Base-by-base conservation (phyloP, 2,888 invertebrate species). In the Diarsia brunnea region DNA sequence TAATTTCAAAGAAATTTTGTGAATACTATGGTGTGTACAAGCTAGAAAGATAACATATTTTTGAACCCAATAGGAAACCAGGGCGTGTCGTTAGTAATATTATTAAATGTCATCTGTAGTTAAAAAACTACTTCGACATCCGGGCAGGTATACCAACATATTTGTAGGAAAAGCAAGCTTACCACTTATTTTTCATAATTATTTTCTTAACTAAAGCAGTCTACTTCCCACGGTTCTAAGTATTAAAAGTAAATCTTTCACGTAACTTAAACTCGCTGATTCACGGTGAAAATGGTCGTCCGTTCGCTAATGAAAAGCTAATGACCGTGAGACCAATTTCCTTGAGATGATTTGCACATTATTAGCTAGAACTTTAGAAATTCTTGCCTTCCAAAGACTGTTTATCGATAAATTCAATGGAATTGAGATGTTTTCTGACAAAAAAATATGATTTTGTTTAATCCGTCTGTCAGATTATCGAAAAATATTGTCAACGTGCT, bases 261-360 rank as follows among this genome's bases (percentile, higher is more conserved):
- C 31, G 14, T 8, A 55, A 43, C 16, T 70, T 10, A 68, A 80
- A 24, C 53, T 21, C 16, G 81, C 84, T 55, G 68, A 73, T 24
- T 81, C 81, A 81, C n/a, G 81, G 19, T 19, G 63, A 60, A 53
- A 67, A 80, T 84, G 81, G 19, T 11, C 53, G 84, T 24, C 51
- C 27, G 21, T 12, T 53, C 38, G 16, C 16, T 67, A 67, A 72
- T 80, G 63, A 80, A 84, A 84, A 47, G 21, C 38, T 84, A 72
- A 80, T 84, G 67, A 64, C 67, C 64, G 58, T 19, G 47, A 8
- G 47, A 53, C 5, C 47, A 60, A 84, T 84, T 79, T 68, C 81
- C 67, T 64, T 3, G 27, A 49, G 24, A 65, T 73, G 84, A 81
- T 73, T 80, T 80, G 67, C 73, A 27, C 43, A 60, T 78, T 82